A percentile compares a stretch with the other conserved stretches of the same genome.
Conservation (phyloP, 2,797 vertebrate species). For the Oryzias dopingdopingensis region DNA sequence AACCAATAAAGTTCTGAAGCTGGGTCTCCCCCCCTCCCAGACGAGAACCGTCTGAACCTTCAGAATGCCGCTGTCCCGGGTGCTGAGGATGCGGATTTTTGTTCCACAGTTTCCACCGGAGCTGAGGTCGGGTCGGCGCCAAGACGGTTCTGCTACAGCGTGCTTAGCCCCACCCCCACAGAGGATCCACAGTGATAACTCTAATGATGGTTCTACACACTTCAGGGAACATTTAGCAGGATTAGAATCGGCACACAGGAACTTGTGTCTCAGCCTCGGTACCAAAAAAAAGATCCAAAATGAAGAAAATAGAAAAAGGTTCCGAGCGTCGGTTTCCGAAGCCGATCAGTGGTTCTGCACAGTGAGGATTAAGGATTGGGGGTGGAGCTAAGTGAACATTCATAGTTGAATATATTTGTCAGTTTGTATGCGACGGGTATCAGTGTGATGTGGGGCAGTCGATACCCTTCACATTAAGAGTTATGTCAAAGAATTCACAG, state of each 20-base stretch:
- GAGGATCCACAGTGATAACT: slow-evolving; percentile 74
- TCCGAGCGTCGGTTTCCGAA: slow-evolving; percentile 47
- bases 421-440: slow-evolving; percentile 55
- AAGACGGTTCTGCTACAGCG: slow-evolving; percentile 60
- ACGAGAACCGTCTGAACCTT: slow-evolving; percentile 22
- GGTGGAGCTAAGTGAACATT: slow-evolving; percentile 66
- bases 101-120: slow-evolving; percentile 40
- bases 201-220: too few relatives aligned
- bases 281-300: slow-evolving; percentile 69
- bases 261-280: slow-evolving; percentile 38
- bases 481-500: slow-evolving; percentile 62
- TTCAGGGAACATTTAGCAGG: too few relatives aligned
- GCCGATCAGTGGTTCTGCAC: slow-evolving; percentile 75
- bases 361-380: slow-evolving; percentile 83
- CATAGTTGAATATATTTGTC: slow-evolving; percentile 62
- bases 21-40: slow-evolving; percentile 22
- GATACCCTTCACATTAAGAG: slow-evolving; percentile 72
- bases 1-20: slow-evolving; percentile 68
- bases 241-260: slow-evolving; percentile 44
- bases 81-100: slow-evolving; percentile 30
- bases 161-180: slow-evolving; percentile 46
- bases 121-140: slow-evolving; percentile 36
- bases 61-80: slow-evolving; percentile 14
- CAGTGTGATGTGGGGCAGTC: slow-evolving; percentile 62
- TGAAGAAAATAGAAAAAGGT: slow-evolving; percentile 63